Percentiles rank a stretch among this genome's conserved stretches.
Evolutionary conservation across 2,797 vertebrate genomes (phyloP).

Genomic region (Naso thynnoides): DNA sequence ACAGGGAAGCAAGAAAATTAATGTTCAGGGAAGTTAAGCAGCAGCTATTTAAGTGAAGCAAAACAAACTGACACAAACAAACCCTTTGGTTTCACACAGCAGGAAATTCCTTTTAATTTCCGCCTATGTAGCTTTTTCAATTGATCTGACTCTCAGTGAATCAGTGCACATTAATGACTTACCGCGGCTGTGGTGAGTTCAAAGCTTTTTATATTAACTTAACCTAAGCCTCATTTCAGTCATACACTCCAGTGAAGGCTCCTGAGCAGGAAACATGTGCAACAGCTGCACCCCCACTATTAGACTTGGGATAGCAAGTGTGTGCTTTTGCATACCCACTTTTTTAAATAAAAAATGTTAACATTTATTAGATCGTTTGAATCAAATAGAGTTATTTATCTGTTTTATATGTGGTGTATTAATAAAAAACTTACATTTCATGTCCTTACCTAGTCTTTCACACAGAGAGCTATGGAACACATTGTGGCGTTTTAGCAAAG

Average conservation of each 20-base stretch:
- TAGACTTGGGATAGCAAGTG: too few relatives aligned
- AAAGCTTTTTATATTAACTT: neutral
- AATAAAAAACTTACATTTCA: too few relatives aligned
- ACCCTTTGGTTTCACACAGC: constrained; percentile 38
- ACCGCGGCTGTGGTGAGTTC: neutral
- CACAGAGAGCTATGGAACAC: too few relatives aligned
- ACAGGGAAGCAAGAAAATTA: constrained; percentile 56
- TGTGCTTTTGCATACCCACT: too few relatives aligned
- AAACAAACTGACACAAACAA: constrained; percentile 56
- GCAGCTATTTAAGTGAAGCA: constrained; percentile 34
- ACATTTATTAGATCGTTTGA: too few relatives aligned
- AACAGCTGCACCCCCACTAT: too few relatives aligned
- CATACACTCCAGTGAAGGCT: neutral
- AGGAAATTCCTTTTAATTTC: constrained; percentile 39
- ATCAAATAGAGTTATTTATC: too few relatives aligned
- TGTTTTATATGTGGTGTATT: too few relatives aligned
- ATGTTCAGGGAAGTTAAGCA: constrained; percentile 52
- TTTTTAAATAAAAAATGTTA: too few relatives aligned
- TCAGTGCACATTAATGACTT: constrained; percentile 19
- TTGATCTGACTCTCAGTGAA: constrained; percentile 19
- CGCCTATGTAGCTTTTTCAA: neutral
- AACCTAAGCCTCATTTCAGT: neutral
- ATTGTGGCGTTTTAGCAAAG: too few relatives aligned
- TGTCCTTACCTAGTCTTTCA: too few relatives aligned
- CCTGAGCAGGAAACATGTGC: too few relatives aligned